Percentiles rank a stretch among this genome's conserved stretches.
Evolutionary conservation across 2,888 invertebrate species (phyloP).

Genomic region (Barypeithes pellucidus): DNA sequence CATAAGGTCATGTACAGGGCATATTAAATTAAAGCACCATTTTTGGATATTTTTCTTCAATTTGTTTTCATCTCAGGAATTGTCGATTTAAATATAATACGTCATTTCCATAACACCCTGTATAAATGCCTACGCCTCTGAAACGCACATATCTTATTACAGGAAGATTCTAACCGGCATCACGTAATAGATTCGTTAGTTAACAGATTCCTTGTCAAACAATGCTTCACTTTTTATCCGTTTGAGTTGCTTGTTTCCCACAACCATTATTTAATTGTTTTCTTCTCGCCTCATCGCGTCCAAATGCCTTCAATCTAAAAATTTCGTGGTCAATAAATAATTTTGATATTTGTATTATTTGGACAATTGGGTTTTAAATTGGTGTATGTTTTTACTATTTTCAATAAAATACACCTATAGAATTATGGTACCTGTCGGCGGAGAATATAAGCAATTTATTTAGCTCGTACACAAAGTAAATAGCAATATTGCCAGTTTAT

Average conservation of each 20-base stretch:
- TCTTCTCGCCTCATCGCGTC: slow-evolving; percentile 44
- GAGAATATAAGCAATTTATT: no score
- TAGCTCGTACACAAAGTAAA: no score
- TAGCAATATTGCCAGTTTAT: no score
- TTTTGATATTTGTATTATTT: slow-evolving; percentile 44
- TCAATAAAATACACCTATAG: neutral
- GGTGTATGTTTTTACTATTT: slow-evolving; percentile 33
- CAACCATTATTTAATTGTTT: slow-evolving; percentile 50
- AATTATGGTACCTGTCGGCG: no score
- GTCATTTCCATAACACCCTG: no score
- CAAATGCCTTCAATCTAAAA: slow-evolving; percentile 47
- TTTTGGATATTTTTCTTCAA: no score
- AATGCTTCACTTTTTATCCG: slow-evolving; percentile 35
- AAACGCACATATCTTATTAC: neutral
- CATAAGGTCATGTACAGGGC: no score
- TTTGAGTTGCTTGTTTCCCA: slow-evolving; percentile 45
- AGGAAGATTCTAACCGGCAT: neutral
- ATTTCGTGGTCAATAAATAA: slow-evolving; percentile 48
- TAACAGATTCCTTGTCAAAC: slow-evolving; percentile 31
- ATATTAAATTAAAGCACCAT: no score
- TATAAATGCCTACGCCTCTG: no score
- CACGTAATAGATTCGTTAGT: slow-evolving; percentile 46
- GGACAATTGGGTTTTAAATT: slow-evolving; percentile 38
- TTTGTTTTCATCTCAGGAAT: no score
- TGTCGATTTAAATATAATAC: no score